phyloP scores from a whole-genome alignment of 2,888 invertebrate genomes.

The Hirtodrosophila confusa region DNA sequence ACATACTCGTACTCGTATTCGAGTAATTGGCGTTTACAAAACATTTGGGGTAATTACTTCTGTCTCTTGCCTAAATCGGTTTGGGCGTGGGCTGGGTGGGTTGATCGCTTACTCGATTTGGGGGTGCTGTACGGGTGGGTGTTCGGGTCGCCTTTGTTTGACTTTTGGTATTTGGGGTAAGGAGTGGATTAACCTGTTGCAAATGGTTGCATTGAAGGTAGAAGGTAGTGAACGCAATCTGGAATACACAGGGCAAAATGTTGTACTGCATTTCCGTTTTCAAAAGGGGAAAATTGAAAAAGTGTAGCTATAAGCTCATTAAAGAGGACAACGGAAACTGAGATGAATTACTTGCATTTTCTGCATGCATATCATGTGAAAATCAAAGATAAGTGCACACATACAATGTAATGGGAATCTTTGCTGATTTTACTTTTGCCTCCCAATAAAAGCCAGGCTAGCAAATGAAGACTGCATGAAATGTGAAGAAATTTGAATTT shows the following conservation, averaged over 20 bases:
- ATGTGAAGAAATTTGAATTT: conserved; percentile 38
- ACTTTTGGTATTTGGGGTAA: conserved; percentile 60
- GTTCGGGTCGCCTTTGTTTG: conserved; percentile 45
- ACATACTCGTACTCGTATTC: conserved; percentile 1
- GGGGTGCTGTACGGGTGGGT: conserved; percentile 30
- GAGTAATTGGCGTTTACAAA: conserved; percentile 35
- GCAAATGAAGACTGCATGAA: conserved; percentile 5
- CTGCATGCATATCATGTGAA: conserved; percentile 34
- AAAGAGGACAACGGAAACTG: conserved; percentile 23
- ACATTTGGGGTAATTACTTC: conserved; percentile 48
- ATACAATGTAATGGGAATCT: conserved; percentile 15
- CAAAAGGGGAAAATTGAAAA: conserved; percentile 12
- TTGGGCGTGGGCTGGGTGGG: conserved; percentile 46
- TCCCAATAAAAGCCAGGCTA: conserved; percentile 1
- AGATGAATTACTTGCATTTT: conserved; percentile 7
- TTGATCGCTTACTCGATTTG: conserved; percentile 35
- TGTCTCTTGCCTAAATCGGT: conserved; percentile 24
- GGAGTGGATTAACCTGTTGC: conserved; percentile 49
- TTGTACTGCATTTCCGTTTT: conserved; percentile 28
- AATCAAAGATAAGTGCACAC: not conserved
- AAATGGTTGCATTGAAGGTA: conserved; percentile 14
- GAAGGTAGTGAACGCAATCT: conserved; percentile 11
- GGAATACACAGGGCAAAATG: not conserved
- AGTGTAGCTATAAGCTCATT: conserved; percentile 1
- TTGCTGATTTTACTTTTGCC: conserved; percentile 7